Conservation (phyloP, 2,797 vertebrate species). For the Fistularia commersonii region DNA sequence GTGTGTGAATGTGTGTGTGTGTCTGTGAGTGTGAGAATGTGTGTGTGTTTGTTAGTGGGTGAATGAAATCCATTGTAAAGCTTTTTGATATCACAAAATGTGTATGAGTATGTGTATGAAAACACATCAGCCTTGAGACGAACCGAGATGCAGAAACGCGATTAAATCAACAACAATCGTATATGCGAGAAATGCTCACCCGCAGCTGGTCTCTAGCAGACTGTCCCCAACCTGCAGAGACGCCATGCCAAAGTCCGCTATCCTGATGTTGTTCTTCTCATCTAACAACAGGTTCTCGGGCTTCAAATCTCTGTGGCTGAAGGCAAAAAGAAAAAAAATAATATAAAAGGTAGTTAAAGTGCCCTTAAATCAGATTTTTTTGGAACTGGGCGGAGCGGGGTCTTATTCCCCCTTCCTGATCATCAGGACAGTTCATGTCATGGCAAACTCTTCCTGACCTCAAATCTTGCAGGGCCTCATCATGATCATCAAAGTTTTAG, state of each 20-base stretch:
- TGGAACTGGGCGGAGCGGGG: neutral
- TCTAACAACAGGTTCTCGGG: conserved; percentile 90
- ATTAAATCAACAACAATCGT: too few relatives aligned
- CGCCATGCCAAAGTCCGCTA: conserved; percentile 92
- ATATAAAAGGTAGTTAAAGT: neutral
- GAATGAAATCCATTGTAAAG: too few relatives aligned
- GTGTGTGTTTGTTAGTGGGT: too few relatives aligned
- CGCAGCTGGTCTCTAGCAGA: conserved; percentile 91
- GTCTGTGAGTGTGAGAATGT: too few relatives aligned
- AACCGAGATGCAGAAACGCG: too few relatives aligned
- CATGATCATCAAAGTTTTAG: too few relatives aligned
- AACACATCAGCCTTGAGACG: too few relatives aligned
- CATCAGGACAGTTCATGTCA: neutral
- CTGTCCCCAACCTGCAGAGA: conserved; percentile 94
- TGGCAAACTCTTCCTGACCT: too few relatives aligned
- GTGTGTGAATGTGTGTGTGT: too few relatives aligned
- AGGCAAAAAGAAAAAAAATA: neutral
- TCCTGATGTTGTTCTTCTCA: conserved; percentile 92
- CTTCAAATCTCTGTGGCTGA: conserved; percentile 90
- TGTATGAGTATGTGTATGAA: too few relatives aligned
- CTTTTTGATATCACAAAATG: too few relatives aligned
- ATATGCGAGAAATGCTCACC: conserved; percentile 71
- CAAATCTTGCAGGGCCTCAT: too few relatives aligned
- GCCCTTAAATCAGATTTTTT: neutral
- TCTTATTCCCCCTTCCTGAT: neutral